Base-by-base conservation (phyloP, 2,797 vertebrate genomes). In the Amniataba percoides region DNA sequence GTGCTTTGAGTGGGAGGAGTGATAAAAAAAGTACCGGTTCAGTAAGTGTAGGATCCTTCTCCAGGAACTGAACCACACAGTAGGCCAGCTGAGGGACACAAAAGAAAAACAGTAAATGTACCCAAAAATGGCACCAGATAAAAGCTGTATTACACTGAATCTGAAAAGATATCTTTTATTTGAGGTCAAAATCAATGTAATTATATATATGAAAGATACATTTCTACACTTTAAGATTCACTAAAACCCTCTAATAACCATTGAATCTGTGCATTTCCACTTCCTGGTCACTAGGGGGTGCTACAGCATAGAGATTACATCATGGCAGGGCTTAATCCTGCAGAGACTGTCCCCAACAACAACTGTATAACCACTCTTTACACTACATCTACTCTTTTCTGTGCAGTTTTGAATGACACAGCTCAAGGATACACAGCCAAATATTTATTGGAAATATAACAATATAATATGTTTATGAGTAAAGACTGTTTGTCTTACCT, bases 21-120 rank as follows among this genome's bases (percentile, higher is more conserved):
- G 52, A 56, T 59, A 8, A n/a, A 45, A 55, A 62, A 65, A 66
- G 59, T 96, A 99, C 98, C 86, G 97, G 97, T 87, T 99, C 98
- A 79, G 97, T 99, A 88, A 99, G 95, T 42, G 97, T 96, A 48
- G 97, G 95, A 83, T 99, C 98, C 92, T 99, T 99, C 90, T 99
- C 98, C 95, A 99, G 93, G 93, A 99, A 99, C 95, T 99, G 98
- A 80, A 99, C 97, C 67, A 99, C 97, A 91, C 98, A 99, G 93
- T 99, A 99, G 61, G 98, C 98, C 74, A 99, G 95, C 98, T 99
- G 87, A 81, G 94, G 91, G 18, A 95, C 85, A 88, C 69, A 71
- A 80, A 64, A 77, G 18, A 45, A 49, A 69, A 67, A 63, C 18
- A 62, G 42, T 53, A 27, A 68, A 80, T 52, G 57, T 31, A 67